Conservation (phyloP, 2,888 invertebrate species). For the Leptinotarsa peninsularis region DNA sequence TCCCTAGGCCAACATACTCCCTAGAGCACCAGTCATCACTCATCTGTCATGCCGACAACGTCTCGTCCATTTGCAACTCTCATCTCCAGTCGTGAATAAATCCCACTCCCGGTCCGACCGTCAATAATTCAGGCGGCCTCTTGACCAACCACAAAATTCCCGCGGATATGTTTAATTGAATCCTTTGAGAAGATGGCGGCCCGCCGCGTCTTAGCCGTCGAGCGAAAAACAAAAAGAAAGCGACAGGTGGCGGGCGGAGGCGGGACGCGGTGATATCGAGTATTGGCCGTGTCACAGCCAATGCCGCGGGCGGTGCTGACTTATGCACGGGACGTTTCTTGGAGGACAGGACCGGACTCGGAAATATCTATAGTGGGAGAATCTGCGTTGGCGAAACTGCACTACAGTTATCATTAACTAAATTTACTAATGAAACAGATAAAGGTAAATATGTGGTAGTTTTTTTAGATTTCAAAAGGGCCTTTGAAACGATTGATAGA, state of each 20-base stretch:
- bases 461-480: too few species aligned
- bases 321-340: slow-evolving; percentile 29
- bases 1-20: too few species aligned
- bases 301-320: slow-evolving; percentile 49
- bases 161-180: slow-evolving; percentile 55
- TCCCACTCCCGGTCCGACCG: background rate
- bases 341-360: slow-evolving; percentile 29
- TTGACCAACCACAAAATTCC: slow-evolving; percentile 48
- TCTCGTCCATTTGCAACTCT: background rate
- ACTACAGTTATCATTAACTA: too few species aligned
- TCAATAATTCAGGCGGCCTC: slow-evolving; percentile 19
- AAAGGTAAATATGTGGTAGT: too few species aligned
- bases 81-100: slow-evolving; percentile 25
- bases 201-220: slow-evolving; percentile 23
- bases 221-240: slow-evolving; percentile 55
- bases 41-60: too few species aligned
- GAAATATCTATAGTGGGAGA: background rate
- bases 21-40: too few species aligned
- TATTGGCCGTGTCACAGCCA: slow-evolving; percentile 61
- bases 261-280: slow-evolving; percentile 50
- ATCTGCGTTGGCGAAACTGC: too few species aligned
- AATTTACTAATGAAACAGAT: too few species aligned
- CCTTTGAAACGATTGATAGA: too few species aligned
- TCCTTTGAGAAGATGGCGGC: slow-evolving; percentile 56
- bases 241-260: slow-evolving; percentile 55